Conservation (phyloP, 2,113 vertebrate species). For the Odobenus rosmarus region DNA sequence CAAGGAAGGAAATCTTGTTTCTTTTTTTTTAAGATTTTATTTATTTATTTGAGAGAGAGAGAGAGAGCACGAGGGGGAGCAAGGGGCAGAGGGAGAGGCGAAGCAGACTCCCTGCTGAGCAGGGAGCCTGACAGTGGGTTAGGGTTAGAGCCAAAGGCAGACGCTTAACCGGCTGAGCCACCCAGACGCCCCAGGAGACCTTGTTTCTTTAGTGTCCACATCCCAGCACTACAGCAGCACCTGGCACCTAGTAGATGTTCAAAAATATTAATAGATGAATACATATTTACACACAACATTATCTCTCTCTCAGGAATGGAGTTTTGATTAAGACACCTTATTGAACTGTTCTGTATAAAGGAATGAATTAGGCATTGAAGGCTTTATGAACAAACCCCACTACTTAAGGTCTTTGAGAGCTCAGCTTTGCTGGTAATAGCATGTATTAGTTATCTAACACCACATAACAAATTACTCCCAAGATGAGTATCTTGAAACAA, state of each 20-base stretch:
- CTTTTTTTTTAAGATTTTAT: neutral
- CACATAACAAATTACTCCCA: neutral
- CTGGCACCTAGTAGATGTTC: neutral
- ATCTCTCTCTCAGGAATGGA: neutral
- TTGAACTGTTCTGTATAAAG: neutral
- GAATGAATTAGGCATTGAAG: too few relatives aligned
- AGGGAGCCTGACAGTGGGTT: neutral
- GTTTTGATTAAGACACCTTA: neutral
- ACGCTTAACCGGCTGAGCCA: neutral
- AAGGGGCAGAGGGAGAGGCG: neutral
- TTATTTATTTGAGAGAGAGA: neutral
- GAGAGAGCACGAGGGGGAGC: neutral
- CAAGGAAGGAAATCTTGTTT: neutral
- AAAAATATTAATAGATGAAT: neutral
- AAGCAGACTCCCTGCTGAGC: neutral
- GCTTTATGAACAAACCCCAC: neutral
- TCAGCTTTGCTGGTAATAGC: neutral
- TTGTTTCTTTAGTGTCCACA: neutral
- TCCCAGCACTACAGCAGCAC: rapidly evolving
- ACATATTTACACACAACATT: neutral
- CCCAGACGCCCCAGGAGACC: neutral
- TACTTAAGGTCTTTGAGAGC: neutral
- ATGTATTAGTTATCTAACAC: neutral
- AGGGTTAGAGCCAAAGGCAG: neutral
- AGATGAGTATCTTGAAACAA: neutral